These are phyloP conservation scores for Saccopteryx leptura DNA, from an alignment of 2,113 vertebrate genomes.

Conservation along the genomic window DNA sequence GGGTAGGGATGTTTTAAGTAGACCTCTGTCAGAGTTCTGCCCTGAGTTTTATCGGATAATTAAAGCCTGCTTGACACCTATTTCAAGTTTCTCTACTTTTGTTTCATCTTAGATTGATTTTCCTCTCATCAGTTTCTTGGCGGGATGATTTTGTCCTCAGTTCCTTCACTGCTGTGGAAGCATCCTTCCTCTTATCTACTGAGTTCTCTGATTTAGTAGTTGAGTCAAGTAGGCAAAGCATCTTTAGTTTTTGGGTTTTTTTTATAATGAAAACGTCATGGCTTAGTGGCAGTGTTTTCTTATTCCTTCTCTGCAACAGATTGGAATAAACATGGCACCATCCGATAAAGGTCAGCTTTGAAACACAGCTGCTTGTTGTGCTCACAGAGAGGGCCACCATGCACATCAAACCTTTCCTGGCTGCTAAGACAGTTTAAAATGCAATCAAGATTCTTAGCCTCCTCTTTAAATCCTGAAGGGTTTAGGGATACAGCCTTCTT, in stretches of 20 bases:
- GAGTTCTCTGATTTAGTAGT: neutral
- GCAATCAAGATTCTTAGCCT: constrained; percentile 70
- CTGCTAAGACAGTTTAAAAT: constrained; percentile 72
- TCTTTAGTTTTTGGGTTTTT: neutral
- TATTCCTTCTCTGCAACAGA: constrained; percentile 7
- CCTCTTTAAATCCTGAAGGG: constrained; percentile 53
- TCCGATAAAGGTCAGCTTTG: constrained; percentile 66
- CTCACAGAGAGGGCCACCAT: neutral
- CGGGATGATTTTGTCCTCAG: neutral
- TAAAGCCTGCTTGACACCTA: constrained; percentile 28
- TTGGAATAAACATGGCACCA: neutral
- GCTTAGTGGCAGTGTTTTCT: neutral
- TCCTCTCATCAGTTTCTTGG: neutral
- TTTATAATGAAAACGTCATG: neutral
- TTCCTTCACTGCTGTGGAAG: neutral
- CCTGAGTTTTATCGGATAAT: constrained; percentile 63
- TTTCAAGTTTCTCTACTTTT: constrained; percentile 53
- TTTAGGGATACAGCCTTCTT: constrained; percentile 37
- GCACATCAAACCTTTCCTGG: constrained; percentile 41
- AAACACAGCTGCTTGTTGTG: constrained; percentile 6
- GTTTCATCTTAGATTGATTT: constrained; percentile 21
- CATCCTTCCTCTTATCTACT: neutral
- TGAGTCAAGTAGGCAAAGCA: neutral
- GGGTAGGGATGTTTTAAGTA: neutral
- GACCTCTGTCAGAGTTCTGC: constrained; percentile 49